These are phyloP conservation scores for Archivesica marissinica DNA, from an alignment of 1,140 invertebrate genomes.

Conservation along the genomic window DNA sequence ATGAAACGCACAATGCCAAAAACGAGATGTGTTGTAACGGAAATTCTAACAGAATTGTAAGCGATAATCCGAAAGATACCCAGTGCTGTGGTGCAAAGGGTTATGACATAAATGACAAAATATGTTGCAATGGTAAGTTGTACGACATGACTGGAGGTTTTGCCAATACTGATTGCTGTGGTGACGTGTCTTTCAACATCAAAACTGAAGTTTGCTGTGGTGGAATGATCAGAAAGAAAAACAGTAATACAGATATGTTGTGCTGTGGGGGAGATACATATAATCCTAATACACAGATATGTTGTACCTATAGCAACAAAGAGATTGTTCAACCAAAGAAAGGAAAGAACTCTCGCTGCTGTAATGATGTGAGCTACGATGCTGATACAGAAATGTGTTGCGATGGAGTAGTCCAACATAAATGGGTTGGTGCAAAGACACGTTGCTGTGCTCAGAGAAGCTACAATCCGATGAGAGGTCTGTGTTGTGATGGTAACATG, in stretches of 20 bases:
- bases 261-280: conserved; percentile 20
- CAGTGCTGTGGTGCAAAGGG: conserved; percentile 10
- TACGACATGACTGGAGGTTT: neutral
- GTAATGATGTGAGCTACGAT: neutral
- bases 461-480: conserved; percentile 31
- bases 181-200: neutral
- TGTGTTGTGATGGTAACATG: conserved; percentile 29
- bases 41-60: neutral
- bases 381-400: conserved; percentile 24
- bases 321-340: conserved; percentile 17
- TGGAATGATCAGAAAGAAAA: neutral
- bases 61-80: conserved; percentile 7
- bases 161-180: conserved; percentile 18
- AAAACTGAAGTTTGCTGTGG: conserved; percentile 10
- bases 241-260: neutral
- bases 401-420: neutral
- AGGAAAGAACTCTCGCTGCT: conserved; percentile 27
- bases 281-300: conserved; percentile 17
- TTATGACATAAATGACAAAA: neutral
- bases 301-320: neutral
- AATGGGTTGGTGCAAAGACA: conserved; percentile 25
- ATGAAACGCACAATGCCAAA: neutral
- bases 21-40: conserved; percentile 1
- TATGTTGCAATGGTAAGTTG: conserved; percentile 5
- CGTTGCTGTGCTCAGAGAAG: conserved; percentile 29